These are phyloP conservation scores for Bemisia tabaci DNA, from an alignment of 1,140 invertebrate genomes.

Conservation along the genomic window DNA sequence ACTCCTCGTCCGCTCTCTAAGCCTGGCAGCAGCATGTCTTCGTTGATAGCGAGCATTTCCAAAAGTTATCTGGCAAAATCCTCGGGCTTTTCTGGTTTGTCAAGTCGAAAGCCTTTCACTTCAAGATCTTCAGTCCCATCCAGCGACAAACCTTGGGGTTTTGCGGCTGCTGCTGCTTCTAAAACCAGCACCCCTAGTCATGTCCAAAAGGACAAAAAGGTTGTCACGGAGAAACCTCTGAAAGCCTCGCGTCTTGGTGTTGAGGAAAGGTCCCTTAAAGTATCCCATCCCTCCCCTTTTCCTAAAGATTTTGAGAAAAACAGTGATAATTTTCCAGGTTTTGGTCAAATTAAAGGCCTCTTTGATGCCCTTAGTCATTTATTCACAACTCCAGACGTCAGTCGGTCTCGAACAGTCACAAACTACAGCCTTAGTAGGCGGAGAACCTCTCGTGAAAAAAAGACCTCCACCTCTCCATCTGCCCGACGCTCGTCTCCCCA, in stretches of 20 bases:
- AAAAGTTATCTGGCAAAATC: slow-evolving; percentile 13
- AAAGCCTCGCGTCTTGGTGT: not conserved
- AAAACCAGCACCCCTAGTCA: slow-evolving; percentile 1
- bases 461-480: slow-evolving; percentile 20
- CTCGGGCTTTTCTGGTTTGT: not conserved
- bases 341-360: slow-evolving; percentile 53
- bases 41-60: slow-evolving; percentile 14
- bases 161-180: slow-evolving; percentile 46
- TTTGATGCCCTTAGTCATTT: slow-evolving; percentile 76
- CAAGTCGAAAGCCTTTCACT: not conserved
- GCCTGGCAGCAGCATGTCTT: slow-evolving; percentile 17
- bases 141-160: slow-evolving; percentile 51
- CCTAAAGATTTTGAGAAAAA: slow-evolving; percentile 7
- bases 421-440: not conserved
- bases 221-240: not conserved
- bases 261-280: not conserved
- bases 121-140: not conserved
- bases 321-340: slow-evolving; percentile 30
- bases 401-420: slow-evolving; percentile 27
- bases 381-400: slow-evolving; percentile 49
- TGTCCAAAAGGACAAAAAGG: slow-evolving; percentile 9
- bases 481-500: not conserved
- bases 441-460: slow-evolving; percentile 29
- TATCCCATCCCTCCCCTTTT: not conserved
- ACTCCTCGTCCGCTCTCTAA: slow-evolving; percentile 1